These are phyloP conservation scores for Varecia variegata DNA, from an alignment of 2,797 vertebrate species.

Conservation along the genomic window DNA sequence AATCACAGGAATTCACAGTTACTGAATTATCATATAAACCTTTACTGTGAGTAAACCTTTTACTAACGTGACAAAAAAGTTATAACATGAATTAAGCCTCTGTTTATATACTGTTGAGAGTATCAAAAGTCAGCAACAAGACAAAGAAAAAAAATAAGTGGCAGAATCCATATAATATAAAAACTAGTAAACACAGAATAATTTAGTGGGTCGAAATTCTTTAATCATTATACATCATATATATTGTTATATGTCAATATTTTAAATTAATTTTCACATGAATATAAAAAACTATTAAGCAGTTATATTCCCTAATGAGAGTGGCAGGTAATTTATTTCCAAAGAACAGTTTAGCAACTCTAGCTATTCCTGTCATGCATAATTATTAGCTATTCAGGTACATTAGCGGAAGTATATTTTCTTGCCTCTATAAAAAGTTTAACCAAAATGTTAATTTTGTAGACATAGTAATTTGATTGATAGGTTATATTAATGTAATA, in stretches of 20 bases:
- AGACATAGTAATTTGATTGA: slow-evolving; percentile 14
- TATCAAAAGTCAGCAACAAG: neutral
- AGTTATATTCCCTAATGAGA: neutral
- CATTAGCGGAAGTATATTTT: neutral
- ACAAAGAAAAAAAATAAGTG: neutral
- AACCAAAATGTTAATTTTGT: slow-evolving; percentile 23
- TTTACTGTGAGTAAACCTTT: neutral
- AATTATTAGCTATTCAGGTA: slow-evolving; percentile 1
- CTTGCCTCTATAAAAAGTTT: slow-evolving; percentile 9
- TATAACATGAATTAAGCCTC: neutral
- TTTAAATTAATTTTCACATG: neutral
- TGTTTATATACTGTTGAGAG: neutral
- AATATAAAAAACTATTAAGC: neutral
- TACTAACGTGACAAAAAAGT: neutral
- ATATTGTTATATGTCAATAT: neutral
- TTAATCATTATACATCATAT: neutral
- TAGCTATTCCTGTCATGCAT: neutral
- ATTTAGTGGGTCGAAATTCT: neutral
- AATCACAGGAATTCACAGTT: neutral
- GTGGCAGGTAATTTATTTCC: slow-evolving; percentile 18
- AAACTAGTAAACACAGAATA: neutral
- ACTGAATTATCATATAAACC: neutral
- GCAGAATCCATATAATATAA: neutral
- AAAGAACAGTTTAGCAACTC: neutral
- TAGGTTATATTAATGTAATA: slow-evolving; percentile 16